Evolutionary conservation across 2,888 invertebrate species (phyloP).

Genomic region (Leistus spinibarbis): DNA sequence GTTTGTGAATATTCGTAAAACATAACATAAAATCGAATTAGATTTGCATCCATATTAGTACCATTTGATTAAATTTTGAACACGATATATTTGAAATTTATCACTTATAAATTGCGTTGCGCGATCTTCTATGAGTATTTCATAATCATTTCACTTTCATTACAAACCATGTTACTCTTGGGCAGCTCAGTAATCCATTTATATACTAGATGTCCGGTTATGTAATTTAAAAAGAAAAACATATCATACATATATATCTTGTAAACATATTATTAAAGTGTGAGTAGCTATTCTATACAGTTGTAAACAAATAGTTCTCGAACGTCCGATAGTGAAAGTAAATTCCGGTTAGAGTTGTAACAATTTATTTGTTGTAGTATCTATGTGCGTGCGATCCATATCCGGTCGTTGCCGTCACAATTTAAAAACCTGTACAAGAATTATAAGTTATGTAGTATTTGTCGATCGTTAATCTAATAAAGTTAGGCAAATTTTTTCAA

Average conservation of each 20-base stretch:
- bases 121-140: background rate
- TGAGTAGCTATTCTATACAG: background rate
- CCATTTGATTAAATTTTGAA: background rate
- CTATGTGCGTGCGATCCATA: background rate
- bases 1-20: background rate
- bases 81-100: background rate
- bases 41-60: background rate
- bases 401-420: background rate
- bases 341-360: background rate
- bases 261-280: background rate
- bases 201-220: background rate
- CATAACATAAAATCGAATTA: background rate
- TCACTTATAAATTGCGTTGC: background rate
- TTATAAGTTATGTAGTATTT: too few relatives aligned
- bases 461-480: too few relatives aligned
- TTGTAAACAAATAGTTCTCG: background rate
- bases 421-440: background rate
- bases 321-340: conserved; percentile 2
- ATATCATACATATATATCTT: background rate
- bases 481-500: too few relatives aligned
- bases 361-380: background rate
- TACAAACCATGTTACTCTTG: background rate
- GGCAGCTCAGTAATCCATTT: background rate
- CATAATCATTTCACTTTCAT: background rate
- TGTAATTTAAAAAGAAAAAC: background rate